Conservation (phyloP, 2,888 invertebrate species). For the Micropterix aruncella region DNA sequence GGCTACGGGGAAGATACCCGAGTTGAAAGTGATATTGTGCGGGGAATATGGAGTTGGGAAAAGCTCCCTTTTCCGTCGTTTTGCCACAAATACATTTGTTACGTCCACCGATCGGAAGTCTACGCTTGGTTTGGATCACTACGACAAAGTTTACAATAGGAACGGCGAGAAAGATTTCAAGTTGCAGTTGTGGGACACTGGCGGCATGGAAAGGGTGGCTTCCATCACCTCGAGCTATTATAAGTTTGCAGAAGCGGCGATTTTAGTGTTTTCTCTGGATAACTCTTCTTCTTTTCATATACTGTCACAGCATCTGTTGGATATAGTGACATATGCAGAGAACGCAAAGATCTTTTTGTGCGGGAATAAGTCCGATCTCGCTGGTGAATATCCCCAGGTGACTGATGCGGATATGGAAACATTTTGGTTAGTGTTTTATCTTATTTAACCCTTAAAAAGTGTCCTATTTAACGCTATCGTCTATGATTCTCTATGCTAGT, state of each 20-base stretch:
- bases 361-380: conserved; percentile 81
- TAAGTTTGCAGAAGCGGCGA: conserved; percentile 89
- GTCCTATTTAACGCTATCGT: no score
- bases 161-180: conserved; percentile 64
- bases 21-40: conserved; percentile 85
- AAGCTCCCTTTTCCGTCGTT: conserved; percentile 83
- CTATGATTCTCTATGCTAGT: no score
- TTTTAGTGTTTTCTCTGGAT: conserved; percentile 81
- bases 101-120: conserved; percentile 70
- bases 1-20: conserved; percentile 73
- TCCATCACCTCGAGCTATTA: conserved; percentile 92
- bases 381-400: conserved; percentile 59
- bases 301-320: conserved; percentile 81
- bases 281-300: conserved; percentile 88
- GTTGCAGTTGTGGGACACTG: conserved; percentile 94
- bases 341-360: conserved; percentile 92
- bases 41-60: conserved; percentile 96
- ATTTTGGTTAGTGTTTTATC: conserved; percentile 49
- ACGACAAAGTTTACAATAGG: conserved; percentile 64
- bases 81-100: conserved; percentile 81
- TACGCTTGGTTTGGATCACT: conserved; percentile 85
- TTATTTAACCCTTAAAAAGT: no score
- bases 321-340: conserved; percentile 88
- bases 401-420: conserved; percentile 79
- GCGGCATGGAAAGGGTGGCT: conserved; percentile 92